Evolutionary conservation across 2,888 invertebrate species (phyloP), one percentile per base, ranked within the genome.

Genomic region (Poecilobothrus nobilitatus): DNA sequence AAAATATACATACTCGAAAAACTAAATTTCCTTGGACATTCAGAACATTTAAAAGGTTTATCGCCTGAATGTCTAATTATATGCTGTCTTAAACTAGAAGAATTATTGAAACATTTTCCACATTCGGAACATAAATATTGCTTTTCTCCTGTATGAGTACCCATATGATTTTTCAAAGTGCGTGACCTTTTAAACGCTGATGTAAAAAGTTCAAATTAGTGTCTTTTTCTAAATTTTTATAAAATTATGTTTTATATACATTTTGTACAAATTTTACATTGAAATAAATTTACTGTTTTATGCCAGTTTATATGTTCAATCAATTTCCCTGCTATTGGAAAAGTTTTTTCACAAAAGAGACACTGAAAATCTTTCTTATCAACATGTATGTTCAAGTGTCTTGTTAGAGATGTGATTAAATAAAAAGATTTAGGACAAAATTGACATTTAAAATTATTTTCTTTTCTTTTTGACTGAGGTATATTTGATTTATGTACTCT

Each of bases 1-100:
- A 27, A 27, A 27, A 5, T 27, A 2, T n/a, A 53, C 15, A 18
- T 18, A 53, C 85, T 85, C 80, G 86, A 84, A 70, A 85, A 84
- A 66, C 82, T 82, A 72, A 87, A 87, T 5, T 81, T 80, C 74
- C 85, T 86, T 0, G 87, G 86, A 70, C 87, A 87, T 66, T 86
- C 80, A 37, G 81, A 80, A 73, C 87, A 87, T 0, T 83, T 75
- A 71, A 81, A 85, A 0, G 85, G 83, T 71, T 86, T 87, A 1
- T 84, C 72, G 0, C 85, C 86, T 0, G 83, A 81, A 70, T 87
- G 87, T 0, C 87, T 78, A 70, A 85, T 75, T 78, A 85, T 80
- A 72, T 87, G 87, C 71, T 87, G 86, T 0, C 86, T 81, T 20
- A 87, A 76, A 72, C 86, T 87, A 67, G 86, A 86, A 64, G 83